Conservation (phyloP, 2,113 vertebrate species). For the Microcebus tavaratra region DNA sequence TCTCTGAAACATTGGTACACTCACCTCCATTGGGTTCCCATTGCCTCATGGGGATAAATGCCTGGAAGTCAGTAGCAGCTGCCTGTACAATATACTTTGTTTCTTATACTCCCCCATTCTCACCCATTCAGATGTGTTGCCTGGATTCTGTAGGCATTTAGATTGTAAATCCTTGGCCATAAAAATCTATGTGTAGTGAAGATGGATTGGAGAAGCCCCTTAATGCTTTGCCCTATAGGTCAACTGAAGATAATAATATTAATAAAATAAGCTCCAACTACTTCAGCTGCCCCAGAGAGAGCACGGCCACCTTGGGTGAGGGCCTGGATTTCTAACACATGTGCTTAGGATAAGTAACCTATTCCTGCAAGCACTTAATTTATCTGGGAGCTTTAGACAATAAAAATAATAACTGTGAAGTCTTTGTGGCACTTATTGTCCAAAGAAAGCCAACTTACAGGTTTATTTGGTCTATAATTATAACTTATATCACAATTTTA, state of each 20-base stretch:
- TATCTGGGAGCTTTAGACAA: not conserved
- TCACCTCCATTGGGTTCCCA: not conserved
- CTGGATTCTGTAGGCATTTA: not conserved
- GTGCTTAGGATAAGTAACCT: not conserved
- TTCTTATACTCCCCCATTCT: not conserved
- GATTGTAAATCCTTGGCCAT: not conserved
- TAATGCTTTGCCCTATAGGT: not conserved
- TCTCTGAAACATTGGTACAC: not conserved
- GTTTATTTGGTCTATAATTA: constrained; percentile 19
- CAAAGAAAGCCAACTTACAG: not conserved
- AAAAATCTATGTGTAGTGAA: not conserved
- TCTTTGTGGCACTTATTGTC: not conserved
- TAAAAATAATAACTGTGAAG: not conserved
- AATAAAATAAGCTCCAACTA: not conserved
- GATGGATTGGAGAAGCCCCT: not conserved
- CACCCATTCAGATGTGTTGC: not conserved
- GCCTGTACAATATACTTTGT: not conserved
- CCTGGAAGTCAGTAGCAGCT: not conserved
- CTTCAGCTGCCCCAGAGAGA: not conserved
- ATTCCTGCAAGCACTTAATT: not conserved
- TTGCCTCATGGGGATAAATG: not conserved
- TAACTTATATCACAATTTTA: constrained; percentile 12
- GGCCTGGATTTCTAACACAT: not conserved
- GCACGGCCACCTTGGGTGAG: not conserved
- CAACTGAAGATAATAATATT: not conserved